These are phyloP conservation scores for Microhierax caerulescens DNA, from an alignment of 2,797 vertebrate species.

Conservation along the genomic window DNA sequence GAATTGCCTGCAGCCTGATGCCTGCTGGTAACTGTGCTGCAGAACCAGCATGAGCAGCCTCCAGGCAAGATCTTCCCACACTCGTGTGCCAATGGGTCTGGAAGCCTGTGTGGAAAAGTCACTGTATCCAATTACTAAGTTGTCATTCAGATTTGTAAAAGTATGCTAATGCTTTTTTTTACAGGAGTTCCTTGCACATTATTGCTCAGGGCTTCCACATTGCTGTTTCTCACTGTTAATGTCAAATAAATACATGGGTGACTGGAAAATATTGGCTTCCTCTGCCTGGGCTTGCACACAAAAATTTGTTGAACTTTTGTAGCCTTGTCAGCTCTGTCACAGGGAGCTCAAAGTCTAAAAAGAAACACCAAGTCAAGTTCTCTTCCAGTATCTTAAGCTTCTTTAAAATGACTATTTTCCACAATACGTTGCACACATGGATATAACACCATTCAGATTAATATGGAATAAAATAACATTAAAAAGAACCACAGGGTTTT, in stretches of 20 bases:
- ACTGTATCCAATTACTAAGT: background rate
- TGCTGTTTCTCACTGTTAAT: background rate
- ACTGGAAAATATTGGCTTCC: background rate
- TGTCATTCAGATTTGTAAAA: background rate
- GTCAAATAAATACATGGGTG: background rate
- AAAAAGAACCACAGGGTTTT: background rate
- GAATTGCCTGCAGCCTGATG: background rate
- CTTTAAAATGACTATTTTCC: background rate
- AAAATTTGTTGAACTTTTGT: background rate
- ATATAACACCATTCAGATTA: background rate
- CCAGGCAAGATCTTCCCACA: background rate
- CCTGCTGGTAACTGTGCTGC: background rate
- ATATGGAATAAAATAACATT: background rate
- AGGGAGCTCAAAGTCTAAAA: rapidly evolving
- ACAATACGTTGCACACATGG: background rate
- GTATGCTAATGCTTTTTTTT: background rate
- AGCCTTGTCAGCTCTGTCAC: background rate
- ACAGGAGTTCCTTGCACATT: background rate
- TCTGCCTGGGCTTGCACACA: background rate
- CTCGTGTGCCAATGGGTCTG: background rate
- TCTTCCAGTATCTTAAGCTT: background rate
- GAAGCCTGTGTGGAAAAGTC: background rate
- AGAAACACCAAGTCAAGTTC: background rate
- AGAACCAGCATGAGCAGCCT: background rate
- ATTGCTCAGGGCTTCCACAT: background rate